Evolutionary conservation across 2,113 vertebrate genomes (phyloP).

Genomic region (Hepsetus odoe): DNA sequence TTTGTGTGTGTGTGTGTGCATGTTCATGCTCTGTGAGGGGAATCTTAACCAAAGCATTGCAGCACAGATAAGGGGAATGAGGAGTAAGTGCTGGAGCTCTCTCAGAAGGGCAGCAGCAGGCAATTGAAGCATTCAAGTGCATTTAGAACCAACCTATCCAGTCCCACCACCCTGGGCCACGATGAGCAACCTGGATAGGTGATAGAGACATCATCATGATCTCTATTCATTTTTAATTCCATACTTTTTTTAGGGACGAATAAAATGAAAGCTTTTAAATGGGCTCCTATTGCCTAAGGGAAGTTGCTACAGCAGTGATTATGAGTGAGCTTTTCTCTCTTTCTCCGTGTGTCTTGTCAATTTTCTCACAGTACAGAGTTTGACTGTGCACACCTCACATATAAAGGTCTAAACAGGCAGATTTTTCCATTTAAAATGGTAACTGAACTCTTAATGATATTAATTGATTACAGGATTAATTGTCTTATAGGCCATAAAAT

Average conservation of each 20-base stretch:
- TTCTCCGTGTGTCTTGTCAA: background rate
- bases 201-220: slow-evolving; percentile 11
- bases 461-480: background rate
- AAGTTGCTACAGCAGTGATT: slow-evolving; percentile 26
- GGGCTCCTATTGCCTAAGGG: slow-evolving; percentile 1
- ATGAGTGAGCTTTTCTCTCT: slow-evolving; percentile 1
- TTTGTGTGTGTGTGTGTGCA: background rate
- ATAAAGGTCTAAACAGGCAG: slow-evolving; percentile 5
- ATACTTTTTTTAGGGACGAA: background rate
- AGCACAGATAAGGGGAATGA: slow-evolving; percentile 51
- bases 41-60: slow-evolving; percentile 58
- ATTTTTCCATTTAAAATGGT: background rate
- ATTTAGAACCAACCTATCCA: slow-evolving; percentile 10
- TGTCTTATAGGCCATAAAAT: background rate
- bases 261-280: background rate
- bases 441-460: no score
- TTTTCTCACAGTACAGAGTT: background rate
- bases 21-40: slow-evolving; percentile 51
- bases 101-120: slow-evolving; percentile 48
- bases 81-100: slow-evolving; percentile 45
- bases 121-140: slow-evolving; percentile 39
- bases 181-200: background rate
- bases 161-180: background rate
- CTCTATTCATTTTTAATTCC: slow-evolving; percentile 25
- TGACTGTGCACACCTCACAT: background rate